Evolutionary conservation across 1,140 invertebrate genomes (phyloP), one percentile per base, ranked within the genome.

Genomic region (Globodera rostochiensis): DNA sequence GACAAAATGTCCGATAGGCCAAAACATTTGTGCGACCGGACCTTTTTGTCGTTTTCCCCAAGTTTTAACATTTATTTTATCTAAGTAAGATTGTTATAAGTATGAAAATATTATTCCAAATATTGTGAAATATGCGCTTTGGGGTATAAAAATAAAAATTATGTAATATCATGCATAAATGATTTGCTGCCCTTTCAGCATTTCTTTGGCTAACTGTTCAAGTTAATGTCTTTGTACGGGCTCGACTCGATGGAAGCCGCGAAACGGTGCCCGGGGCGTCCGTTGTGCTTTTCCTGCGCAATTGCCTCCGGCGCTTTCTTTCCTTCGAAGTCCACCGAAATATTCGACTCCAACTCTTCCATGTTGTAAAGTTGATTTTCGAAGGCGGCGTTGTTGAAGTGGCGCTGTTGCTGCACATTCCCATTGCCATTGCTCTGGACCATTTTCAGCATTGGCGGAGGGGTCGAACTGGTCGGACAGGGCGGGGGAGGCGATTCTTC

Each of bases 321-420:
- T 5, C 57, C 75, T 9, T 77, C 75, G 57, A 64, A 64, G 57
- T 15, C 19, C 53, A 64, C 36, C 4, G 75, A 57, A 19, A 64
- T 77, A 46, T 25, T 25, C 49, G 46, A 19, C 36, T 47, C 75
- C 60, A 77, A 49, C 11, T 64, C 75, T 9, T 77, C 75, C 75
- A 77, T 77, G 19, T 77, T 70, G 75, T 66, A 66, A 7, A 80
- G 67, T 6, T 70, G 78, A 53, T 80, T 73, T 45, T 80, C 73
- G 67, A 80, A 80, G 36, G 73, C 69, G 15, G 78, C 53, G 49
- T 80, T 80, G 25, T 73, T 73, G 47, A 80, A 80, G 45, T 77
- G 50, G 15, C 25, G n/a, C 47, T 64, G 11, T 64, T 64, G 11
- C 57, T 11, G 57, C 19, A 64, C 15, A 64, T 19, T 64, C 15